phyloP scores from a whole-genome alignment of 2,888 invertebrate species.

The Drosophila paramelanica region DNA sequence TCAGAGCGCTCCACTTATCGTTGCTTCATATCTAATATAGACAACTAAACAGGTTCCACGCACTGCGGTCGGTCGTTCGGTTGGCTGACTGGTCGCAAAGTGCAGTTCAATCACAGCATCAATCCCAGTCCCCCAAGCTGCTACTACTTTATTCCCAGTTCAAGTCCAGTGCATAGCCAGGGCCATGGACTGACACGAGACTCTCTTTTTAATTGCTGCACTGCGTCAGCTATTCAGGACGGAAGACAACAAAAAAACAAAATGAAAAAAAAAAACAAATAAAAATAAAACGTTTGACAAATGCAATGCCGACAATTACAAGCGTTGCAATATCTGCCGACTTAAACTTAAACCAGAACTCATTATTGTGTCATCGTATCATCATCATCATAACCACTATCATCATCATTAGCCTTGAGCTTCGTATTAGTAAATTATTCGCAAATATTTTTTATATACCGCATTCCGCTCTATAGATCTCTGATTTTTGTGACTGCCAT shows the following conservation, averaged over 20 bases:
- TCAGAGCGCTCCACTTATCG: conserved; percentile 75
- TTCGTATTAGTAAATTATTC: conserved; percentile 42
- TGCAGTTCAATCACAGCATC: conserved; percentile 75
- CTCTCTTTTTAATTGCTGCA: conserved; percentile 74
- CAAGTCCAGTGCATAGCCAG: conserved; percentile 51
- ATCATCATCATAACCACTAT: conserved; percentile 24
- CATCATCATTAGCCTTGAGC: conserved; percentile 21
- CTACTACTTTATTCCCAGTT: conserved; percentile 45
- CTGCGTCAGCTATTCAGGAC: conserved; percentile 66
- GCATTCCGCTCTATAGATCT: conserved; percentile 6
- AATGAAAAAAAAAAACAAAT: conserved; percentile 14
- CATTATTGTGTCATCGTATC: conserved; percentile 64
- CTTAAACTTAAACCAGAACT: conserved; percentile 54
- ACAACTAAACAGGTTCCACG: conserved; percentile 75
- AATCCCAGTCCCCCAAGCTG: conserved; percentile 50
- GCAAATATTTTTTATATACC: conserved; percentile 32
- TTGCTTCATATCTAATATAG: conserved; percentile 79
- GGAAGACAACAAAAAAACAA: conserved; percentile 24
- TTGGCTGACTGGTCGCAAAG: conserved; percentile 46
- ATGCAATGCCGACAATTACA: conserved; percentile 78
- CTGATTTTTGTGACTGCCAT: conserved; percentile 5
- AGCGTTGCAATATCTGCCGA: conserved; percentile 55
- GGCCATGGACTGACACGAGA: conserved; percentile 56
- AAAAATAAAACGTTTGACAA: conserved; percentile 70
- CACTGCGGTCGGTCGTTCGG: conserved; percentile 55